Percentiles rank a stretch among this genome's conserved stretches.
These are phyloP conservation scores for Leptodactylus fallax DNA, from an alignment of 2,797 vertebrate species.

Conservation along the genomic window DNA sequence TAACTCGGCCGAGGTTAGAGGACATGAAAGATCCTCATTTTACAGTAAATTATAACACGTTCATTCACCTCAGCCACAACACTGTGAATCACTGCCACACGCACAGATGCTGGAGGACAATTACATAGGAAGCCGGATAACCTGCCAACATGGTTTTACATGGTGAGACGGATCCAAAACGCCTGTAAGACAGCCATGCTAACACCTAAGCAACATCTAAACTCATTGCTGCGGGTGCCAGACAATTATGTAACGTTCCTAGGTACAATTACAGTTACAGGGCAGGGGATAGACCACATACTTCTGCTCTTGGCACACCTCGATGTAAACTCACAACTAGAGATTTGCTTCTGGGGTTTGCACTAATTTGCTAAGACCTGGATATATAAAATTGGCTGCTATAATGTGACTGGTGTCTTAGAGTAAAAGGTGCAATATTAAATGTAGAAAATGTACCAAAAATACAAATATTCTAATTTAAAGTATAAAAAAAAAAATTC, in stretches of 20 bases:
- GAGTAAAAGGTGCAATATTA: not conserved
- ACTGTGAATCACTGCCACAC: not conserved
- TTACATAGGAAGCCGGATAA: not conserved
- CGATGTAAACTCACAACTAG: not conserved
- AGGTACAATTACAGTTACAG: not conserved
- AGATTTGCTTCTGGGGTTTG: constrained; percentile 4
- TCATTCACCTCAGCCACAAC: not conserved
- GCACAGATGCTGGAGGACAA: not conserved
- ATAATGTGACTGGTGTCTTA: not conserved
- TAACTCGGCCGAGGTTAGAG: too few relatives aligned
- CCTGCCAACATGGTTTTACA: not conserved
- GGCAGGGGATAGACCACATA: not conserved
- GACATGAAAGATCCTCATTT: too few relatives aligned
- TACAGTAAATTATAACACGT: not conserved
- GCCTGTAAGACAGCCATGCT: not conserved
- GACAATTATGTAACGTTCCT: not conserved
- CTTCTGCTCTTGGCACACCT: not conserved
- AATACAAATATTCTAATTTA: not conserved
- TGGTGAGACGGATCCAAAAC: not conserved
- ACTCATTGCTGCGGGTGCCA: not conserved
- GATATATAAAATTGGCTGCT: not conserved
- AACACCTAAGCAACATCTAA: not conserved
- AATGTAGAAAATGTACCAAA: not conserved
- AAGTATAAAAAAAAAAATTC: too few relatives aligned
- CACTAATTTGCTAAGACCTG: not conserved